These are phyloP conservation scores for Aegotheles bennettii DNA, from an alignment of 2,113 vertebrate species.

Conservation along the genomic window DNA sequence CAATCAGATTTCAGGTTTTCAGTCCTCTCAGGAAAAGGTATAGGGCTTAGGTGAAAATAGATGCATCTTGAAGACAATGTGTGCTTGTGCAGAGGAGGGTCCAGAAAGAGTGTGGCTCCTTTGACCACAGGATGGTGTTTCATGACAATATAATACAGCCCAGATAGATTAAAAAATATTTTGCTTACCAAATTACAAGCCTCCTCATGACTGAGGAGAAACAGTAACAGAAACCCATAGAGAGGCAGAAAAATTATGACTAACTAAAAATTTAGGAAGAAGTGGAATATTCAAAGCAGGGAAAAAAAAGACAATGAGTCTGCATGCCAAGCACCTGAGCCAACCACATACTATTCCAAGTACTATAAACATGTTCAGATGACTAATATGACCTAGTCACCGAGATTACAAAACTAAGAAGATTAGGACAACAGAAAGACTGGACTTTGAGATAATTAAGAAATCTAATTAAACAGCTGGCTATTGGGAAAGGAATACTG, in stretches of 20 bases:
- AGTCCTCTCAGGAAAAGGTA: background rate
- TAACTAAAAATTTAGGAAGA: background rate
- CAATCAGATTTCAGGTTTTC: background rate
- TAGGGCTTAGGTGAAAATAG: background rate
- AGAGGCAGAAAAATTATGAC: background rate
- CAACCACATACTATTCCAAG: rapidly evolving
- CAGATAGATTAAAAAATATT: background rate
- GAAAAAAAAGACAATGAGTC: background rate
- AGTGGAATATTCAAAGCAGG: background rate
- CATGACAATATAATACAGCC: background rate
- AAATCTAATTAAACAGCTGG: background rate
- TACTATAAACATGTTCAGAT: background rate
- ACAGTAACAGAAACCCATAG: background rate
- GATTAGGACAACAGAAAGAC: background rate
- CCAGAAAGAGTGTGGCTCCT: background rate
- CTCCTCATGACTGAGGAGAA: background rate
- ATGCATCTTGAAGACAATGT: background rate
- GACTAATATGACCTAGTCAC: background rate
- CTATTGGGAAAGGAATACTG: background rate
- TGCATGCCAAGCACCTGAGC: background rate
- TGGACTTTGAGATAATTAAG: background rate
- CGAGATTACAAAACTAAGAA: background rate
- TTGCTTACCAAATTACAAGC: background rate
- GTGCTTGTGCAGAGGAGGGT: background rate
- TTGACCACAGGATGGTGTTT: background rate